Evolutionary conservation across 2,888 invertebrate genomes (phyloP).

Genomic region (Tineola bisselliella): DNA sequence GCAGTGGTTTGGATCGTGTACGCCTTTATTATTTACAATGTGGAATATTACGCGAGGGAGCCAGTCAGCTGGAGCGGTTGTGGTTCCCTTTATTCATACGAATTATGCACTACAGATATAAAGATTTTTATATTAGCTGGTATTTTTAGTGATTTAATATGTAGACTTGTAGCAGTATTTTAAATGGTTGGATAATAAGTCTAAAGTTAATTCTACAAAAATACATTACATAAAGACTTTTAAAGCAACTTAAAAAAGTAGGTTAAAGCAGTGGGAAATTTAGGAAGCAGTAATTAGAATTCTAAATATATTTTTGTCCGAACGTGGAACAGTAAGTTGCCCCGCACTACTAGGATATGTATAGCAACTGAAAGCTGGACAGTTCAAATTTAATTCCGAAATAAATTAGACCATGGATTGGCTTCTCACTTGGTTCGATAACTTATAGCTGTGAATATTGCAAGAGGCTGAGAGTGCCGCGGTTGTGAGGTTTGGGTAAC

Average conservation of each 20-base stretch:
- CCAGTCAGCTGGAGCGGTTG: conserved; percentile 45
- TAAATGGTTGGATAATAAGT: no score
- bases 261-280: background rate
- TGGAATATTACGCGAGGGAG: conserved; percentile 57
- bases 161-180: no score
- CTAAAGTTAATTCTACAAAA: no score
- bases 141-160: background rate
- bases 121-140: background rate
- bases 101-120: conserved; percentile 3
- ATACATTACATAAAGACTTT: no score
- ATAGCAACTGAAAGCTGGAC: background rate
- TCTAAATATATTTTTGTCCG: background rate
- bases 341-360: background rate
- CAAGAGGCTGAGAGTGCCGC: conserved; percentile 22
- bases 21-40: conserved; percentile 55
- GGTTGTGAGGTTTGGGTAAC: conserved; percentile 15
- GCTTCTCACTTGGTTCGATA: conserved; percentile 7
- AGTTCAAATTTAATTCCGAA: background rate
- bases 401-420: conserved; percentile 3
- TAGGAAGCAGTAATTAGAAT: background rate
- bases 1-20: conserved; percentile 56
- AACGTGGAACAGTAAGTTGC: no score
- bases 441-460: conserved; percentile 33
- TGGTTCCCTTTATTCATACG: conserved; percentile 25
- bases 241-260: background rate